phyloP scores from a whole-genome alignment of 2,888 invertebrate genomes.

The Catonia carolina region DNA sequence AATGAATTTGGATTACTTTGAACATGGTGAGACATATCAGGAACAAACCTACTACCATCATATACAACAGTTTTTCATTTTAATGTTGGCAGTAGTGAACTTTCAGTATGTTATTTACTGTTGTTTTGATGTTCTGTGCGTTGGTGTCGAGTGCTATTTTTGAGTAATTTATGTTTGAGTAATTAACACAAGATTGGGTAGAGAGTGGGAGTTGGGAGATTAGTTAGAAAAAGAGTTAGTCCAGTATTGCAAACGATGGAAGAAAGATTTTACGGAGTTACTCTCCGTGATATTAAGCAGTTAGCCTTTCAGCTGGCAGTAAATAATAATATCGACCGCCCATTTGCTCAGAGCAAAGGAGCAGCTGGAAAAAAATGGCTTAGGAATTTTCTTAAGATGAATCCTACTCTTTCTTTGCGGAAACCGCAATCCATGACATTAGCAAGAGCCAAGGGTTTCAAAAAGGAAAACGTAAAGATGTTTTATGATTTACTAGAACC shows the following conservation, averaged over 20 bases:
- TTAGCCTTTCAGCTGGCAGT: slow-evolving; percentile 8
- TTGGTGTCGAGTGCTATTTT: no score
- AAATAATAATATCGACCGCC: slow-evolving; percentile 1
- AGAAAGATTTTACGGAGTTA: slow-evolving; percentile 20
- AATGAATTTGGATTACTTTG: no score
- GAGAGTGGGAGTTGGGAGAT: no score
- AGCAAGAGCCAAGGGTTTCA: slow-evolving; percentile 24
- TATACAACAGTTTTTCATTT: no score
- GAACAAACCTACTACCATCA: no score
- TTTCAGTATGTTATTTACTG: no score
- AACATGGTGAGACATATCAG: no score
- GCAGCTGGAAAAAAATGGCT: slow-evolving; percentile 21
- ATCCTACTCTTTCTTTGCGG: slow-evolving; percentile 23
- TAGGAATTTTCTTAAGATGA: slow-evolving; percentile 18
- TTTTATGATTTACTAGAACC: slow-evolving; percentile 25
- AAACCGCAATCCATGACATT: slow-evolving; percentile 24
- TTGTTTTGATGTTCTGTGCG: no score
- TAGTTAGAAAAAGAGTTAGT: slow-evolving; percentile 18
- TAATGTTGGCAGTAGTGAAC: no score
- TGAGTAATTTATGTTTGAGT: no score
- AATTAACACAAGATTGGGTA: no score
- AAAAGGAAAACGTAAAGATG: slow-evolving; percentile 14
- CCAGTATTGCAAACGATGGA: slow-evolving; percentile 15
- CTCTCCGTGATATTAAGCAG: slow-evolving; percentile 8
- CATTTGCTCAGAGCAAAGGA: background rate